Percentiles rank a stretch among this genome's conserved stretches.
phyloP scores from a whole-genome alignment of 30 jellyfish, hydroid and myxozoan genomes.

The Aurelia aurita region DNA sequence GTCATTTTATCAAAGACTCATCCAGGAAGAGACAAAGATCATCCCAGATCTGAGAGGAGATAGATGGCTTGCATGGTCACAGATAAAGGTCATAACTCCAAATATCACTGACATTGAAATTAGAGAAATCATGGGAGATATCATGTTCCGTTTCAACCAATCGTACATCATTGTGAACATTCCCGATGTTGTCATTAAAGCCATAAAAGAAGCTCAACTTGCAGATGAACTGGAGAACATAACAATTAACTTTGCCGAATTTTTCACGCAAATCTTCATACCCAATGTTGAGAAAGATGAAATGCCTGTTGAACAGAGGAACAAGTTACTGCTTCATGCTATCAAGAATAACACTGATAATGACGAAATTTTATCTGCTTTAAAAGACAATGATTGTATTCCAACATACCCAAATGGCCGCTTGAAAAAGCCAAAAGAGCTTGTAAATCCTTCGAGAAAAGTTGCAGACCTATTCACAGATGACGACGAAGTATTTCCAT shows the following conservation, averaged over 20 bases:
- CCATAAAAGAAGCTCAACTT: slow-evolving; percentile 25
- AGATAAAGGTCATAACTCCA: slow-evolving; percentile 2
- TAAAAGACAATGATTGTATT: slow-evolving; percentile 4
- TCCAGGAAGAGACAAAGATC: neutral
- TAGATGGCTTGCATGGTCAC: slow-evolving; percentile 40
- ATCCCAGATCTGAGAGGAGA: neutral
- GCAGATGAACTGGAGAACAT: slow-evolving; percentile 7
- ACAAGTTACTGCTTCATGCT: neutral
- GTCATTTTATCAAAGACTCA: slow-evolving; percentile 3
- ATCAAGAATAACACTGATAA: neutral
- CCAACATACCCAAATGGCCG: slow-evolving; percentile 47
- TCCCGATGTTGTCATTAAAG: slow-evolving; percentile 4
- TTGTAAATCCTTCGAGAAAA: slow-evolving; percentile 54
- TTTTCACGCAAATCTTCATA: slow-evolving; percentile 27
- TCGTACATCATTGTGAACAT: slow-evolving; percentile 4
- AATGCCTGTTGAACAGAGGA: neutral
- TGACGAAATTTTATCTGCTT: neutral
- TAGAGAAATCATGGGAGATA: neutral
- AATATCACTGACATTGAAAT: neutral
- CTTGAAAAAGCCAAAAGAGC: slow-evolving; percentile 31
- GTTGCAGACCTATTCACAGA: slow-evolving; percentile 47
- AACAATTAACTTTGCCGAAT: slow-evolving; percentile 2
- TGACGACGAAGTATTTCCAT: slow-evolving; percentile 79
- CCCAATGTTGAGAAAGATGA: neutral
- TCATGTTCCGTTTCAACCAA: neutral